These are phyloP conservation scores for Dinomys branickii DNA, from an alignment of 2,113 vertebrate genomes.

Conservation along the genomic window DNA sequence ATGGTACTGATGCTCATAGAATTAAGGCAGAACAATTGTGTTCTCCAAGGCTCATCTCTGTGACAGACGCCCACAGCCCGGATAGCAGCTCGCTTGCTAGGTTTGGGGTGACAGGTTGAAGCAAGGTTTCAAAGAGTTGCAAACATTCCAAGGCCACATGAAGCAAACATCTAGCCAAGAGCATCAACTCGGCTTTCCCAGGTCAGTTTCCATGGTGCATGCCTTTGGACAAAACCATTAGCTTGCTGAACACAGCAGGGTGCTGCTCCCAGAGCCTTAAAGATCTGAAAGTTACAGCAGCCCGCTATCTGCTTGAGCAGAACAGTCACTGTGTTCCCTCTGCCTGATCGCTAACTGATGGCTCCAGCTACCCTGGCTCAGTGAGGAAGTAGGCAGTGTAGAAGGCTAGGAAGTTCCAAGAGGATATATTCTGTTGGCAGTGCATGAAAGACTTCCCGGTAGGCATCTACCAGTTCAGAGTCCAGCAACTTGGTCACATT, in stretches of 20 bases:
- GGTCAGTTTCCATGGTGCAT: conserved; percentile 93
- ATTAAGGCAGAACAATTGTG: conserved; percentile 88
- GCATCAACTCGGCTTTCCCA: conserved; percentile 79
- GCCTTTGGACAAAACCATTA: conserved; percentile 94
- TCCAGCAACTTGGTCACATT: conserved; percentile 93
- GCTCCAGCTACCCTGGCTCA: neutral
- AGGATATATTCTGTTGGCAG: conserved; percentile 91
- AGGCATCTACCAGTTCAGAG: conserved; percentile 92
- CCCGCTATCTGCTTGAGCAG: conserved; percentile 87
- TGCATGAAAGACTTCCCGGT: conserved; percentile 95
- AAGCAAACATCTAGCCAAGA: conserved; percentile 92
- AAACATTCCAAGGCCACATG: conserved; percentile 93
- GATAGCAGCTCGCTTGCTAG: conserved; percentile 89
- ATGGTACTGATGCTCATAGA: conserved; percentile 83
- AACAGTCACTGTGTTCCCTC: conserved; percentile 86
- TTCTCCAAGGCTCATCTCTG: conserved; percentile 86
- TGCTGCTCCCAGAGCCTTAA: conserved; percentile 94
- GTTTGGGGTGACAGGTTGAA: conserved; percentile 92
- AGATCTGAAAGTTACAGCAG: conserved; percentile 89
- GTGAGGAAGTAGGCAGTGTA: conserved; percentile 87
- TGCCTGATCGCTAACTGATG: conserved; percentile 73
- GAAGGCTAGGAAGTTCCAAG: conserved; percentile 90
- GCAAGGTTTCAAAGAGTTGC: conserved; percentile 91
- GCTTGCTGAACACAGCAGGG: conserved; percentile 90
- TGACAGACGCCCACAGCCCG: conserved; percentile 88